A percentile compares a stretch with the other conserved stretches of the same genome.
Evolutionary conservation across 2,113 vertebrate species (phyloP).

Genomic region (Poeciliopsis prolifica): DNA sequence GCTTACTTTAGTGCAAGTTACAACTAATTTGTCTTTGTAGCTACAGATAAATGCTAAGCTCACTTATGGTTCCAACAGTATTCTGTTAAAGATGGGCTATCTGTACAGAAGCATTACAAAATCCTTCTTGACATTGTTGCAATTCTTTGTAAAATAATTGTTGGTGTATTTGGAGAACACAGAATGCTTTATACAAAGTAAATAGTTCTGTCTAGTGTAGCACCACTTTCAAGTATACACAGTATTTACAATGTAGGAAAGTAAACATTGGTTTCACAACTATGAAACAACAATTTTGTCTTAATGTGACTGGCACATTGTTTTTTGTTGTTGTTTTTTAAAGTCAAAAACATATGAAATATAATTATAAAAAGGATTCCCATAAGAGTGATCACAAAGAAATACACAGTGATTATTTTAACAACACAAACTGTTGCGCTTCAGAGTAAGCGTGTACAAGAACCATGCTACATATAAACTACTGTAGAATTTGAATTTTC

Average conservation of each 20-base stretch:
- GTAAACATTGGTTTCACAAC: conserved; percentile 53
- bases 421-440: conserved; percentile 76
- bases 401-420: conserved; percentile 69
- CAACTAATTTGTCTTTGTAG: conserved; percentile 67
- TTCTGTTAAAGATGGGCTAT: conserved; percentile 62
- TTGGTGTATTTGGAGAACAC: conserved; percentile 45
- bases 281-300: conserved; percentile 44
- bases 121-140: conserved; percentile 52
- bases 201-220: conserved; percentile 64
- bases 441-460: conserved; percentile 70
- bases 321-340: conserved; percentile 12
- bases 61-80: conserved; percentile 81
- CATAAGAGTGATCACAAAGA: conserved; percentile 54
- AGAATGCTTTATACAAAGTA: conserved; percentile 41
- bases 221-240: conserved; percentile 67
- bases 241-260: conserved; percentile 67
- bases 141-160: conserved; percentile 61
- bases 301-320: conserved; percentile 14
- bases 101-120: conserved; percentile 65
- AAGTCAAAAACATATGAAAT: conserved; percentile 44
- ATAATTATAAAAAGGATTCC: conserved; percentile 46
- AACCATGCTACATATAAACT: conserved; percentile 75
- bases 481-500: conserved; percentile 17
- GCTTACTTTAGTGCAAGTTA: conserved; percentile 69
- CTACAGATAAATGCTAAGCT: conserved; percentile 80